phyloP scores from a whole-genome alignment of 2,888 invertebrate genomes.

The Sarcophaga carnaria region DNA sequence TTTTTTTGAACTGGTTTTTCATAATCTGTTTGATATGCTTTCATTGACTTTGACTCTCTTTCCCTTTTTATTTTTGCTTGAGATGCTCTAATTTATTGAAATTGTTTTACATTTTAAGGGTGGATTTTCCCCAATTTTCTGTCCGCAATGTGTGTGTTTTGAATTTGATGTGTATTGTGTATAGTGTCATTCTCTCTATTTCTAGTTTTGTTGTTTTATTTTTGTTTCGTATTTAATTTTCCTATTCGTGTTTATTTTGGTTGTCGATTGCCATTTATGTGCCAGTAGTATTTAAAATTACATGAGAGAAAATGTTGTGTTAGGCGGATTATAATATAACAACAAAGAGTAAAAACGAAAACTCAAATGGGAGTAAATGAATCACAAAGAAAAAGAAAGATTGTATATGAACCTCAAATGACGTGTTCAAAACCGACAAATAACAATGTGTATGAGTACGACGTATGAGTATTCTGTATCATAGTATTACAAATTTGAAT shows the following conservation, averaged over 20 bases:
- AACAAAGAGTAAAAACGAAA: slow-evolving; percentile 25
- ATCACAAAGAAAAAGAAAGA: too few species aligned
- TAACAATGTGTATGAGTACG: background rate
- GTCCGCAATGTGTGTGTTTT: background rate
- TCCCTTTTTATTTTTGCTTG: background rate
- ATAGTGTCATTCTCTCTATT: background rate
- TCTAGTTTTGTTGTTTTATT: background rate
- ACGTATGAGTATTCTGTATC: too few species aligned
- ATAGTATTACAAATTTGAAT: too few species aligned
- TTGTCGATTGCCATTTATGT: slow-evolving; percentile 54
- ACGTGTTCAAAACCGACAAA: too few species aligned
- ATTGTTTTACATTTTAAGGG: slow-evolving; percentile 36
- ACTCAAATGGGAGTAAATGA: background rate
- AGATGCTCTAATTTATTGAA: slow-evolving; percentile 46
- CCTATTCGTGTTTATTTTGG: slow-evolving; percentile 11
- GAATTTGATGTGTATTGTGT: background rate
- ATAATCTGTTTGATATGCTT: slow-evolving; percentile 31
- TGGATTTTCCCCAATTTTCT: slow-evolving; percentile 12
- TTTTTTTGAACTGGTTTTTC: slow-evolving; percentile 19
- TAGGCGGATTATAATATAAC: slow-evolving; percentile 41
- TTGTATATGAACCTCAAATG: too few species aligned
- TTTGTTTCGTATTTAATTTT: background rate
- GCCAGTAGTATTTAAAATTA: slow-evolving; percentile 48
- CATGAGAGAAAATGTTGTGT: slow-evolving; percentile 56
- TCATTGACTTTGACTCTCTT: slow-evolving; percentile 59